Conservation (phyloP, 2,797 vertebrate species). For the Pseudocheirus occidentalis region DNA sequence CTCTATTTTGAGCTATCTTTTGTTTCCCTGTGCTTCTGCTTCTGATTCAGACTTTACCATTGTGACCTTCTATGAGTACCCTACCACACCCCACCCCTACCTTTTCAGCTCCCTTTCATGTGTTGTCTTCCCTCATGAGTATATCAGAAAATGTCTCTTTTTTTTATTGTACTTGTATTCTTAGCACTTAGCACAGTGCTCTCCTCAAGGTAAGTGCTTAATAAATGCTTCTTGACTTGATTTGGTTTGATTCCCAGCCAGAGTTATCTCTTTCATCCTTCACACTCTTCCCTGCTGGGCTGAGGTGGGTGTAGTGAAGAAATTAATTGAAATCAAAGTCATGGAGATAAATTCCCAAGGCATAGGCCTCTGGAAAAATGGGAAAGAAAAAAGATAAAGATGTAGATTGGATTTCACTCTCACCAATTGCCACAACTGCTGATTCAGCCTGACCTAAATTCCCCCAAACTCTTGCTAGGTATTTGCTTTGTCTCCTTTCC, state of each 20-base stretch:
- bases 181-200: background rate
- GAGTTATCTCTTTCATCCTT: background rate
- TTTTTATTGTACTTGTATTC: background rate
- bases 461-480: background rate
- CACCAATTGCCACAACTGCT: background rate
- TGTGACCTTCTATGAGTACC: background rate
- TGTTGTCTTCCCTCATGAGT: background rate
- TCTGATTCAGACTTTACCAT: background rate
- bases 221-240: background rate
- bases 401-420: background rate
- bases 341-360: background rate
- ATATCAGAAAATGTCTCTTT: background rate
- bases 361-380: background rate
- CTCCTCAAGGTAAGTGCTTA: background rate
- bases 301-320: background rate
- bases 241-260: background rate
- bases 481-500: background rate
- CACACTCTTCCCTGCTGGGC: background rate
- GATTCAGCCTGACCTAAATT: background rate
- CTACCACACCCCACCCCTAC: background rate
- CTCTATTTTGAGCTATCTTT: background rate
- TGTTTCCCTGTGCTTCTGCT: background rate
- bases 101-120: background rate
- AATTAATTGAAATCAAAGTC: background rate
- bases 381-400: background rate